Base-by-base conservation (phyloP, 1,140 invertebrate genomes). In the Plectrocnemia conspersa region DNA sequence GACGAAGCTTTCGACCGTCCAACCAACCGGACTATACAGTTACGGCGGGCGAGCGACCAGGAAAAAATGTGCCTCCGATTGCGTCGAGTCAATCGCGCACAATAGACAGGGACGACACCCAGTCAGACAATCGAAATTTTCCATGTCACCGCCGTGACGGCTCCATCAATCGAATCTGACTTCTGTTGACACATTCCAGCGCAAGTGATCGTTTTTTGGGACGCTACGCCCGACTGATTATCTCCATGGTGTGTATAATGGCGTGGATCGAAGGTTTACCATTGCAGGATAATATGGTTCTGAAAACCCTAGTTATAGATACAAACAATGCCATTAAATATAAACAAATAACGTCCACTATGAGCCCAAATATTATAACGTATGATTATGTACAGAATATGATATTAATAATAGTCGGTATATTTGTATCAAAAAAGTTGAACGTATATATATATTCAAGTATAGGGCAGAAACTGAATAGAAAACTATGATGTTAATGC, bases 261-360 rank as follows among this genome's bases (percentile, higher is more conserved):
- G n/a, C n/a, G n/a, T n/a, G n/a, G n/a, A n/a, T n/a, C 27, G 27
- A 29, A 7, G 6, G n/a, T 29, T 29, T 29, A 29, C n/a, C 27
- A 29, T 29, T 29, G 27, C 27, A 7, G n/a, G 27, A n/a, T n/a
- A n/a, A 29, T 29, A 7, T 29, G 6, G 27, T 29, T 29, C 27
- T 6, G n/a, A 29, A n/a, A 29, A 7, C 27, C 27, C 6, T 29
- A 7, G 6, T 6, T 29, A 29, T 7, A 7, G n/a, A 29, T 6
- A 29, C 27, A 6, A 29, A 29, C n/a, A n/a, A 29, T 29, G n/a
- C n/a, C 27, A 29, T 29, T 29, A n/a, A 7, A 6, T 6, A 29
- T 6, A 29, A n/a, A 29, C n/a, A 29, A 29, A 29, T 29, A 29
- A 7, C 27, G 45, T 15, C 33, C 45, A 22, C 45, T 29, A 32